phyloP scores from a whole-genome alignment of 2,888 invertebrate species.

The Napeogenes sylphis region DNA sequence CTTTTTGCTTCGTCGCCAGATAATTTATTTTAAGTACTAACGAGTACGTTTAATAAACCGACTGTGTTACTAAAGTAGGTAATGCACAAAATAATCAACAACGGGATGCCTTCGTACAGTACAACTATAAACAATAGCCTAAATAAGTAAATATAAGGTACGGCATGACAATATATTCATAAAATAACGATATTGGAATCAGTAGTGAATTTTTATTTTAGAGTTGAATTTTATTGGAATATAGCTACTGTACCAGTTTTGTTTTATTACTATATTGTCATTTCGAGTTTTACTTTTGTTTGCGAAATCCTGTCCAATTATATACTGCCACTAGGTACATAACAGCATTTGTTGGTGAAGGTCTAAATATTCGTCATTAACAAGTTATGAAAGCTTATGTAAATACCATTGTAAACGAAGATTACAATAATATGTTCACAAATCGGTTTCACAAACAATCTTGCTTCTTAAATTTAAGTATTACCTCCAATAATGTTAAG shows the following conservation, averaged over 20 bases:
- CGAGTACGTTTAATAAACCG: conserved; percentile 53
- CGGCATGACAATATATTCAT: conserved; percentile 42
- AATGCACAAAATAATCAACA: conserved; percentile 64
- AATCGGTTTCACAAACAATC: conserved; percentile 57
- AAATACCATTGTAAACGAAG: conserved; percentile 23
- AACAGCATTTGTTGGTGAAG: conserved; percentile 9
- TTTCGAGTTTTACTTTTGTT: conserved; percentile 27
- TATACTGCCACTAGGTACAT: conserved; percentile 31
- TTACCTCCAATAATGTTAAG: conserved; percentile 74
- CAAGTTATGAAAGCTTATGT: conserved; percentile 23
- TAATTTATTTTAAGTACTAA: conserved; percentile 53
- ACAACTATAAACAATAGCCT: conserved; percentile 74
- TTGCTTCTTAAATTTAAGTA: conserved; percentile 68
- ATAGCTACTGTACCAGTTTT: conserved; percentile 4
- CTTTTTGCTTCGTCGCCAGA: conserved; percentile 65
- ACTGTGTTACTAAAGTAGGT: conserved; percentile 73
- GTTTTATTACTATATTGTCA: conserved; percentile 29
- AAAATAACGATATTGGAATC: conserved; percentile 12
- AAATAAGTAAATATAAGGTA: conserved; percentile 56
- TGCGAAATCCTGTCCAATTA: conserved; percentile 31
- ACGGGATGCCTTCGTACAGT: conserved; percentile 78
- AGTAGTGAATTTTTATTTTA: conserved; percentile 15
- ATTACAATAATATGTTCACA: conserved; percentile 51
- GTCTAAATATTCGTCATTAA: conserved; percentile 17
- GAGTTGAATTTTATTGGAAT: conserved; percentile 20